Evolutionary conservation across 2,797 vertebrate species (phyloP).

Genomic region (Hapalemur alaotrensis): DNA sequence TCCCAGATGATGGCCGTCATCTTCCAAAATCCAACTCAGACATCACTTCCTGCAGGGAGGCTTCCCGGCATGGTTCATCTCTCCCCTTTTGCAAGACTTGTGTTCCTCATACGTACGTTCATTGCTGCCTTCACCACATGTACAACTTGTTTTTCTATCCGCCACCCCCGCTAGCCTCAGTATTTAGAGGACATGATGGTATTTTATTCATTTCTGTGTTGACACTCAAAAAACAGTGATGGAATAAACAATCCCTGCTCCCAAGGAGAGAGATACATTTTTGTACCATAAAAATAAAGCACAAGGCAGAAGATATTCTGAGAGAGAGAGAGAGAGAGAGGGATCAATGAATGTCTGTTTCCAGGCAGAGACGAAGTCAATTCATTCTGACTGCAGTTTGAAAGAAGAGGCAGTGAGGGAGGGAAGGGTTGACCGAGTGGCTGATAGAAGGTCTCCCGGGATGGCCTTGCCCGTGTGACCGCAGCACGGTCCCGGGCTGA

Average conservation of each 20-base stretch:
- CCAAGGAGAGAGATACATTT: not conserved
- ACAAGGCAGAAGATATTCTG: not conserved
- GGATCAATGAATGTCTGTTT: not conserved
- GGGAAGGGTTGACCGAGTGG: not conserved
- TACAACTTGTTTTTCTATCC: not conserved
- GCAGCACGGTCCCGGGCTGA: no score
- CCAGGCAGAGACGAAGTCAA: not conserved
- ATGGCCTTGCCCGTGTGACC: not conserved
- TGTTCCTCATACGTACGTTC: not conserved
- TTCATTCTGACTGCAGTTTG: not conserved
- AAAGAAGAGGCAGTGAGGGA: not conserved
- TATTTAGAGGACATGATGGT: not conserved
- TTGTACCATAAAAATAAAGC: not conserved
- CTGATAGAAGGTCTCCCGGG: not conserved
- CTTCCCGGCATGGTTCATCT: not conserved
- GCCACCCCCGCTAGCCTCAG: not conserved
- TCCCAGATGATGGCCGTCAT: not conserved
- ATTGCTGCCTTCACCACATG: not conserved
- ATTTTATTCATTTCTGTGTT: not conserved
- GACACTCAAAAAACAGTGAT: not conserved
- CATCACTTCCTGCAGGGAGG: not conserved
- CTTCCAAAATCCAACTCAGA: not conserved
- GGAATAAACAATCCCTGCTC: not conserved
- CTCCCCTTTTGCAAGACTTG: not conserved
- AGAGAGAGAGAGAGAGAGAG: not conserved